Evolutionary conservation across 1,140 invertebrate genomes (phyloP).

Genomic region (Stegodyphus dumicola): DNA sequence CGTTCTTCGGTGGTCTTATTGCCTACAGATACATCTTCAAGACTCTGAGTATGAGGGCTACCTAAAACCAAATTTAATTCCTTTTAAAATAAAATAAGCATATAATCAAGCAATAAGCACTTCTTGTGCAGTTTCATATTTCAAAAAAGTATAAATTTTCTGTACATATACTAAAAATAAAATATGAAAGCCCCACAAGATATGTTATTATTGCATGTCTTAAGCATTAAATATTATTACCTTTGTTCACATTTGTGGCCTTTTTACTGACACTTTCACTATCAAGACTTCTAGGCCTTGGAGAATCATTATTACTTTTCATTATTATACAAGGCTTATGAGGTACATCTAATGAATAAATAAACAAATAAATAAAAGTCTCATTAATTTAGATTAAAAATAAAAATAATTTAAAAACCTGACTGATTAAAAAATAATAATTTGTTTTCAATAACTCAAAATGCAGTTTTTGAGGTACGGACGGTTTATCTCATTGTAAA

Average conservation of each 20-base stretch:
- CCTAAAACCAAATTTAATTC: slow-evolving; percentile 26
- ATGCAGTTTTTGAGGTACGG: too few relatives aligned
- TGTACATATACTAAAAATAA: too few relatives aligned
- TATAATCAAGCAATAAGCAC: background rate
- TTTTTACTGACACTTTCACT: slow-evolving; percentile 59
- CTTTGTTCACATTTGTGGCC: slow-evolving; percentile 40
- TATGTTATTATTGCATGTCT: too few relatives aligned
- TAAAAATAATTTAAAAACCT: too few relatives aligned
- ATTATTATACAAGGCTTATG: slow-evolving; percentile 60
- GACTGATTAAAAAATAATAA: too few relatives aligned
- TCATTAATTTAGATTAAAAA: too few relatives aligned
- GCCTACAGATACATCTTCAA: slow-evolving; percentile 63
- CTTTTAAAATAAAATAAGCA: background rate
- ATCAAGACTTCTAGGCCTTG: slow-evolving; percentile 63
- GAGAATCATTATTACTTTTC: slow-evolving; percentile 56
- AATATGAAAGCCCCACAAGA: too few relatives aligned
- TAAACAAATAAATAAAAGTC: too few relatives aligned
- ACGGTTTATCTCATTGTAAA: too few relatives aligned
- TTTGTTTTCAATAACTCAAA: too few relatives aligned
- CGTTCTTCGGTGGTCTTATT: slow-evolving; percentile 13
- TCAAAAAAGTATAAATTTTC: too few relatives aligned
- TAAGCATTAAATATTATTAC: background rate
- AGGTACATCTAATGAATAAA: slow-evolving; percentile 22
- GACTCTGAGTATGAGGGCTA: slow-evolving; percentile 63
- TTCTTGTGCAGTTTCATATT: background rate